phyloP scores from a whole-genome alignment of 2,113 vertebrate genomes.

The Eira barbara region DNA sequence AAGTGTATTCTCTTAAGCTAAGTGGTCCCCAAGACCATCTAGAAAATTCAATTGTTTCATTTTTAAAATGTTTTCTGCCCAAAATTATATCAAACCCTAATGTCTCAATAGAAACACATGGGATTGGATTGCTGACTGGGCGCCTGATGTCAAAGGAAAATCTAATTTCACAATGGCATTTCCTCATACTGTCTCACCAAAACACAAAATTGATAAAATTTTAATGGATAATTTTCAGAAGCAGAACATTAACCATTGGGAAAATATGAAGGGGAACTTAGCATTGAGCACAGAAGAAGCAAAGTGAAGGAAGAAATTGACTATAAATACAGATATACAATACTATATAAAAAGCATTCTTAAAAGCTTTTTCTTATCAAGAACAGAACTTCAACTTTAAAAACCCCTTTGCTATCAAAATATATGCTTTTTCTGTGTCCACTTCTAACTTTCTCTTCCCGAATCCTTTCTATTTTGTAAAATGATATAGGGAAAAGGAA shows the following conservation, averaged over 20 bases:
- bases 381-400: conserved; percentile 67
- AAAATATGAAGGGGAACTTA: conserved; percentile 83
- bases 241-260: conserved; percentile 80
- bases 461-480: conserved; percentile 28
- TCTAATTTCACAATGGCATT: conserved; percentile 99
- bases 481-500: conserved; percentile 21
- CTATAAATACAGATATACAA: conserved; percentile 71
- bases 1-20: conserved; percentile 99
- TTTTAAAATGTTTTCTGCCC: conserved; percentile 96
- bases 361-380: conserved; percentile 60
- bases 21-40: conserved; percentile 98
- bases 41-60: conserved; percentile 99
- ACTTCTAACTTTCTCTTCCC: conserved; percentile 39
- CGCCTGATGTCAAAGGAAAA: conserved; percentile 97
- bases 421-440: background rate
- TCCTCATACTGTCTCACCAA: conserved; percentile 94
- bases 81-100: conserved; percentile 99
- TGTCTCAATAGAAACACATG: conserved; percentile 98
- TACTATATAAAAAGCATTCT: conserved; percentile 49
- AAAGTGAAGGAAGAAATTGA: conserved; percentile 50
- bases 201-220: conserved; percentile 96
- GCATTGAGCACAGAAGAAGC: conserved; percentile 22
- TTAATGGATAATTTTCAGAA: conserved; percentile 97
- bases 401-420: conserved; percentile 42
- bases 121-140: conserved; percentile 96